These are phyloP conservation scores for Anguilla rostrata DNA, from an alignment of 2,113 vertebrate genomes.

Conservation along the genomic window DNA sequence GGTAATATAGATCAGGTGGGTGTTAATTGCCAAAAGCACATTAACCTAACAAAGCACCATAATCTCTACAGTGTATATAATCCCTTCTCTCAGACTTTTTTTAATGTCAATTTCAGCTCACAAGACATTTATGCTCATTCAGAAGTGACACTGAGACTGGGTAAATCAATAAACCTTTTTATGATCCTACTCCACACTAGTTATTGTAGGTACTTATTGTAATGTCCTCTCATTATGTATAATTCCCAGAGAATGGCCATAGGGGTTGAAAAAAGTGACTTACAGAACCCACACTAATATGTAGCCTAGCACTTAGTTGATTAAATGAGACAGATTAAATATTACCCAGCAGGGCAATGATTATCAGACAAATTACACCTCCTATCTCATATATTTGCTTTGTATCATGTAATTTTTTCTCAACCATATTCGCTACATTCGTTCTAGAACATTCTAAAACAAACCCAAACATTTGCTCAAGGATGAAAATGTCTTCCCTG, in stretches of 20 bases:
- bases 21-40: background rate
- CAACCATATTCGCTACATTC: background rate
- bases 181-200: background rate
- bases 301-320: background rate
- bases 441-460: background rate
- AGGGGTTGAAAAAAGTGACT: background rate
- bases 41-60: background rate
- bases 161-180: background rate
- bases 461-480: background rate
- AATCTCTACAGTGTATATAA: background rate
- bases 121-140: background rate
- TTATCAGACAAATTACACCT: background rate
- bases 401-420: background rate
- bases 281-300: background rate
- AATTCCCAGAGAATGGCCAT: background rate
- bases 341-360: background rate
- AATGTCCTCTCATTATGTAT: background rate
- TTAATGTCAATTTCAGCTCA: background rate
- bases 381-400: background rate
- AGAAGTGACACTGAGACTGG: background rate
- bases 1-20: background rate
- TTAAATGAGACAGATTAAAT: constrained; percentile 8
- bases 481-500: background rate
- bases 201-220: constrained; percentile 1
- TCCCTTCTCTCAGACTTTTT: background rate